phyloP scores from a whole-genome alignment of 2,797 vertebrate species.

The Tragelaphus eurycerus region DNA sequence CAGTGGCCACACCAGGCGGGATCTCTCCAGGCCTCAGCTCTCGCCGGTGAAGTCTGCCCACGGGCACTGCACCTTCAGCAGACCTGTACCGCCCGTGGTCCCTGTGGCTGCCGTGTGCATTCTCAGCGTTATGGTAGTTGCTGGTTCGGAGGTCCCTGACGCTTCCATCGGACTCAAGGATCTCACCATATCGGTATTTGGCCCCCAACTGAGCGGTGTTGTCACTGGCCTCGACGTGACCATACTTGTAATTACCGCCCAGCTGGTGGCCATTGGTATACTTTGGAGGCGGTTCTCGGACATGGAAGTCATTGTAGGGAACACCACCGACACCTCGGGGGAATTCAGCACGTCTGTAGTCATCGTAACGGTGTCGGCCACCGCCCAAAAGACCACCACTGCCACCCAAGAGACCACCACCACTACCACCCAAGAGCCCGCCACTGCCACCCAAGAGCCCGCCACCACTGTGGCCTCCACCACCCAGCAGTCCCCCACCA shows the following conservation, averaged over 20 bases:
- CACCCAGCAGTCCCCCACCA: not conserved
- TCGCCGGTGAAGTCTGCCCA: not conserved
- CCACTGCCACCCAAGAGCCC: constrained; percentile 2
- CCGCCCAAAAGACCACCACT: not conserved
- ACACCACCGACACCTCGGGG: constrained; percentile 68
- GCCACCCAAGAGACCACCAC: not conserved
- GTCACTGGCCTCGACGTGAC: constrained; percentile 47
- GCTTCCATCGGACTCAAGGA: constrained; percentile 54
- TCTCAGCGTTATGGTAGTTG: not conserved
- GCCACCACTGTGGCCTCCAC: not conserved
- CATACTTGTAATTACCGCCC: constrained; percentile 71
- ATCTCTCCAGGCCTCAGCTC: constrained; percentile 69
- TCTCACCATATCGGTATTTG: constrained; percentile 59
- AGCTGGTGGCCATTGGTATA: constrained; percentile 66
- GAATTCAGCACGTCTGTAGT: constrained; percentile 40
- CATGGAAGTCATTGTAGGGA: constrained; percentile 63
- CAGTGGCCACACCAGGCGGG: constrained; percentile 62
- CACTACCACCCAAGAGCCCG: not conserved
- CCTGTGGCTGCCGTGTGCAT: rapidly evolving
- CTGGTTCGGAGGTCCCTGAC: not conserved
- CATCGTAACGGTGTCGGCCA: constrained; percentile 27
- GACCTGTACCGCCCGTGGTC: not conserved
- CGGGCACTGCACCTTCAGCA: rapidly evolving
- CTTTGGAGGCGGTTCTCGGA: not conserved
- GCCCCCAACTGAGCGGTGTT: constrained; percentile 58